These are phyloP conservation scores for Furcula furcula DNA, from an alignment of 2,888 invertebrate genomes.

Conservation along the genomic window DNA sequence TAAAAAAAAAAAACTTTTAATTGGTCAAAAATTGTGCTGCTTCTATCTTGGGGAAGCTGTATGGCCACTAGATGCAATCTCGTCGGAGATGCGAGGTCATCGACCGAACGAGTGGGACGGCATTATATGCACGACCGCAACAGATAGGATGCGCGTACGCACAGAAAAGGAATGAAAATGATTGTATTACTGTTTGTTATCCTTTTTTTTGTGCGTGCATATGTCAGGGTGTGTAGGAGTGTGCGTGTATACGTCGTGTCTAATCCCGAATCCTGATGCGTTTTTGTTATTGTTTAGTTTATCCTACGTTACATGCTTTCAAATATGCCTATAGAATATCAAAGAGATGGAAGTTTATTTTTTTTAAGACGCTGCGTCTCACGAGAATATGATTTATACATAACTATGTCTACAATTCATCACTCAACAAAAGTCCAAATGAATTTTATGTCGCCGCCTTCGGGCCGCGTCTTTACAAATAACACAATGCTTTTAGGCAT, in stretches of 20 bases:
- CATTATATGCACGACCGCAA: conserved; percentile 53
- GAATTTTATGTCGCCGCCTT: conserved; percentile 40
- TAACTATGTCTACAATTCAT: conserved; percentile 28
- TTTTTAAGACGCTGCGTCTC: conserved; percentile 29
- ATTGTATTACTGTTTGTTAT: conserved; percentile 75
- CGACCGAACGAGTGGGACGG: conserved; percentile 65
- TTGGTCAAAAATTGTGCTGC: conserved; percentile 70
- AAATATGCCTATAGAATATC: conserved; percentile 47
- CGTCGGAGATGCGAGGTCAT: conserved; percentile 75
- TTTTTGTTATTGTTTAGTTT: conserved; percentile 59
- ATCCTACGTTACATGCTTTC: conserved; percentile 35
- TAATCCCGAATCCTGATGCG: conserved; percentile 52
- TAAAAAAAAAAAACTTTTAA: conserved; percentile 63
- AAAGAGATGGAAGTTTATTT: conserved; percentile 36
- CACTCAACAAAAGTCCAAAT: conserved; percentile 36
- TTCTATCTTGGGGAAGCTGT: conserved; percentile 76
- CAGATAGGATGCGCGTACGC: conserved; percentile 74
- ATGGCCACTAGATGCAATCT: conserved; percentile 79
- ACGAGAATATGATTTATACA: conserved; percentile 13
- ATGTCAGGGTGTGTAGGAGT: conserved; percentile 38
- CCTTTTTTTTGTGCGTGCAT: conserved; percentile 51
- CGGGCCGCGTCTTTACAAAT: conserved; percentile 38
- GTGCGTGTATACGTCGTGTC: too few relatives aligned
- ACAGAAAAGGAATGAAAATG: conserved; percentile 78
- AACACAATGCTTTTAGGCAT: conserved; percentile 38